These are phyloP conservation scores for Athripsodes cinereus DNA, from an alignment of 2,888 invertebrate species.

Conservation along the genomic window DNA sequence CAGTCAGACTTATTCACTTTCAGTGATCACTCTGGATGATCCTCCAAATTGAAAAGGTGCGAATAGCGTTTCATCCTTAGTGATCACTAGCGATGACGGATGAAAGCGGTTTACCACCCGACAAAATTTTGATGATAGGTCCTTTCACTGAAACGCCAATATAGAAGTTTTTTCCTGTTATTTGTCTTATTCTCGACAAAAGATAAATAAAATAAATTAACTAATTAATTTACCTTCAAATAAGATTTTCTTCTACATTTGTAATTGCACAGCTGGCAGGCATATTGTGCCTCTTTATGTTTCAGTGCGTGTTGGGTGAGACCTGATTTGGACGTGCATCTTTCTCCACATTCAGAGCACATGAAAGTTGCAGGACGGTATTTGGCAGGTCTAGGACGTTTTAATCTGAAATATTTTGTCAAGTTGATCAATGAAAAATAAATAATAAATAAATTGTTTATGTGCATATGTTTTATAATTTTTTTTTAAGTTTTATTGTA, in stretches of 20 bases:
- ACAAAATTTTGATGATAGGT: no score
- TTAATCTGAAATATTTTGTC: conserved; percentile 20
- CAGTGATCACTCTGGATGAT: no score
- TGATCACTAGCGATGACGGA: no score
- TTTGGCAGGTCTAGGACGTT: conserved; percentile 18
- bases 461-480: neutral
- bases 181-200: no score
- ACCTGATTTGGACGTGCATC: conserved; percentile 23
- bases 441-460: neutral
- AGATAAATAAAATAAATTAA: no score
- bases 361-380: conserved; percentile 10
- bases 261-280: conserved; percentile 21
- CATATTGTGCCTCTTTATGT: conserved; percentile 15
- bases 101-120: no score
- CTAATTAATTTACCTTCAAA: conserved; percentile 19
- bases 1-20: no score
- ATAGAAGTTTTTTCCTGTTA: no score
- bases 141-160: no score
- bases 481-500: neutral
- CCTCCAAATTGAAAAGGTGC: no score
- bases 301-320: conserved; percentile 17
- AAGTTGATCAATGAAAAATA: no score
- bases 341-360: conserved; percentile 22
- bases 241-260: conserved; percentile 20
- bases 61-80: no score